These are phyloP conservation scores for Tachuris rubrigastra DNA, from an alignment of 2,113 vertebrate genomes.

Conservation along the genomic window DNA sequence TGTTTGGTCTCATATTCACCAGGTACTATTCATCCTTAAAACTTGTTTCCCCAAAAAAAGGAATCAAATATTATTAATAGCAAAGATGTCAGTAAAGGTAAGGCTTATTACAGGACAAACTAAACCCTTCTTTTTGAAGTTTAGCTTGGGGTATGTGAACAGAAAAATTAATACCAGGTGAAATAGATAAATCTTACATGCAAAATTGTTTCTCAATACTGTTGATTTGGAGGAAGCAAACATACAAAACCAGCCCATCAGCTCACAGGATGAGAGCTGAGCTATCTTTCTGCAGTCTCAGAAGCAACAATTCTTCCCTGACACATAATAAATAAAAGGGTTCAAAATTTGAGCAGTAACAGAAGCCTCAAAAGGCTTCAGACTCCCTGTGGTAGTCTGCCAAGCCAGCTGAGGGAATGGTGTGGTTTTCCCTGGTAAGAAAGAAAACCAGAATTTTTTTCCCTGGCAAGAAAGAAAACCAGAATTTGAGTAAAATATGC, in stretches of 20 bases:
- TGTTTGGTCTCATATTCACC: not conserved
- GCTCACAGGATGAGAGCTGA: not conserved
- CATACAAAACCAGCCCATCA: not conserved
- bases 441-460: slow-evolving; percentile 31
- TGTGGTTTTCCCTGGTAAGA: slow-evolving; percentile 27
- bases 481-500: slow-evolving; percentile 18
- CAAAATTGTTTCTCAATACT: not conserved
- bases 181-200: not conserved
- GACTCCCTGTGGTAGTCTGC: not conserved
- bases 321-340: not conserved
- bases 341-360: not conserved
- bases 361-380: not conserved
- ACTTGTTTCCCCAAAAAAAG: not conserved
- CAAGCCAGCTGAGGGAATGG: slow-evolving; percentile 20
- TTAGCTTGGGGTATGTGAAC: not conserved
- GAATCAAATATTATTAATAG: not conserved
- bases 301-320: not conserved
- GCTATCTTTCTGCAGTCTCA: not conserved
- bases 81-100: not conserved
- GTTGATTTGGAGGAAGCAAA: not conserved
- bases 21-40: not conserved
- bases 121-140: not conserved
- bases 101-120: not conserved
- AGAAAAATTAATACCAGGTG: not conserved
- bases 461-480: slow-evolving; percentile 25